Conservation (phyloP, 2,888 invertebrate species). For the Cephus nigrinus region DNA sequence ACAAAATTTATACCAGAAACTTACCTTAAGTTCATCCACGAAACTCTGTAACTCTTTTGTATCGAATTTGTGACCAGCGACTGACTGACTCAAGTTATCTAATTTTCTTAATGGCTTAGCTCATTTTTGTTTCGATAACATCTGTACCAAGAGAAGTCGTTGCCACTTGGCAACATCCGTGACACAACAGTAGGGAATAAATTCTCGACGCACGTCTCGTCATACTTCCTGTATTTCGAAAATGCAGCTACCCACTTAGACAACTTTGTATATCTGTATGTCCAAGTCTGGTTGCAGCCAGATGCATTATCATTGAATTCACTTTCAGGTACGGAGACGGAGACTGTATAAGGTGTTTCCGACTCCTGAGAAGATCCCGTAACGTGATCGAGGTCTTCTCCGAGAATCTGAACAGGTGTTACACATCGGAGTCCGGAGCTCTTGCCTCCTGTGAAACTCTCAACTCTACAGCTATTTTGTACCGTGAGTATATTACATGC, state of each 20-base stretch:
- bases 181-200: not conserved
- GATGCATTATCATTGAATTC: not conserved
- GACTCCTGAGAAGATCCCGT: slow-evolving; percentile 70
- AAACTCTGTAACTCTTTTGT: not conserved
- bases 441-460: slow-evolving; percentile 68
- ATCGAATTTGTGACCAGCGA: not conserved
- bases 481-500: slow-evolving; percentile 68
- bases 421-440: slow-evolving; percentile 71
- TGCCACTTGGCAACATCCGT: not conserved
- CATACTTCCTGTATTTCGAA: not conserved
- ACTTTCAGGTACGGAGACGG: slow-evolving; percentile 68
- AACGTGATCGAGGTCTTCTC: slow-evolving; percentile 74
- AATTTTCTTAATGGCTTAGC: not conserved
- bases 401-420: slow-evolving; percentile 73
- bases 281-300: not conserved
- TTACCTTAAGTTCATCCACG: not conserved
- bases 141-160: not conserved
- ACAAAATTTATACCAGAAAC: not conserved
- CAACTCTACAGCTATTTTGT: slow-evolving; percentile 68
- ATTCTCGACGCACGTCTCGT: not conserved
- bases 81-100: not conserved
- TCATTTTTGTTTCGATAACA: not conserved
- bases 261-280: not conserved
- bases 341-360: slow-evolving; percentile 73
- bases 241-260: not conserved